These are phyloP conservation scores for Parnassius mnemosyne DNA, from an alignment of 2,888 invertebrate species.

Conservation along the genomic window DNA sequence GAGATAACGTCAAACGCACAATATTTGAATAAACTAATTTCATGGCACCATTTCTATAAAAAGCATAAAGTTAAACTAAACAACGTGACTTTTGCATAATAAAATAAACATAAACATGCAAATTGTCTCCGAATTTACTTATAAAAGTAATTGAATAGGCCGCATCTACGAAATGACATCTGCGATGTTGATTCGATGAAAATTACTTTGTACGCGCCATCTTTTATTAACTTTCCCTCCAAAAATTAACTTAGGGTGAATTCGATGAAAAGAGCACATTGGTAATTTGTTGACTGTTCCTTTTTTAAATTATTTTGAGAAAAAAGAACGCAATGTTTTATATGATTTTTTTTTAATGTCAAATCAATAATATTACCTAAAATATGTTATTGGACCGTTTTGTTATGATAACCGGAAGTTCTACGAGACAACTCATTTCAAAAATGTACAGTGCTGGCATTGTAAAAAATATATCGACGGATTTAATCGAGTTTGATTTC, in stretches of 20 bases:
- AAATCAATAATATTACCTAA: no score
- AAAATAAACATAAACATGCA: slow-evolving; percentile 62
- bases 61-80: slow-evolving; percentile 55
- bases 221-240: slow-evolving; percentile 45
- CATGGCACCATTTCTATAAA: slow-evolving; percentile 34
- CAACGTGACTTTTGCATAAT: slow-evolving; percentile 30
- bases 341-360: no score
- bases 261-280: slow-evolving; percentile 23
- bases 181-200: slow-evolving; percentile 65
- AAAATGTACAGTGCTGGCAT: no score
- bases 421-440: no score
- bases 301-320: background rate
- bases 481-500: no score
- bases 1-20: slow-evolving; percentile 17
- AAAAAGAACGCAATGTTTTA: no score
- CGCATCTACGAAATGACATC: slow-evolving; percentile 56
- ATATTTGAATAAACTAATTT: slow-evolving; percentile 35
- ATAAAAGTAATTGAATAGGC: slow-evolving; percentile 72
- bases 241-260: slow-evolving; percentile 33
- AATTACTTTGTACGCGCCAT: slow-evolving; percentile 47
- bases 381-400: no score
- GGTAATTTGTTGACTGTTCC: slow-evolving; percentile 15
- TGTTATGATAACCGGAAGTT: no score
- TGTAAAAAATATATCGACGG: no score
- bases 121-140: slow-evolving; percentile 66